phyloP scores from a whole-genome alignment of 92 coral and sea anemone species.

The Nematostella vectensis region DNA sequence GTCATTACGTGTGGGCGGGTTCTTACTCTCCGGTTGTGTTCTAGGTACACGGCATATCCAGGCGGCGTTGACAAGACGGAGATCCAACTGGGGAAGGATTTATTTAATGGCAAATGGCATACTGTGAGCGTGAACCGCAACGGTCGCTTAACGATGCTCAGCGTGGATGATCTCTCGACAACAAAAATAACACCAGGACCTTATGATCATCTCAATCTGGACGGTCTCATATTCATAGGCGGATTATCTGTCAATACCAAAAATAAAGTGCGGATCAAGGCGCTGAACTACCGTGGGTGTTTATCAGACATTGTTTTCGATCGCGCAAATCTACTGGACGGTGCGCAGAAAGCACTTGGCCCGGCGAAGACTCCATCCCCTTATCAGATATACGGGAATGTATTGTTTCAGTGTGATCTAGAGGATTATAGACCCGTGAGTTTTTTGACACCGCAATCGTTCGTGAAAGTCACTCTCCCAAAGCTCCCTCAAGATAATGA shows the following conservation, averaged over 20 bases:
- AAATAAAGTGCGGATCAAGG: conserved; percentile 4
- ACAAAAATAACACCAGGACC: conserved; percentile 23
- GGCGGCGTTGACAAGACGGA: conserved; percentile 45
- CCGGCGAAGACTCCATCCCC: conserved; percentile 6
- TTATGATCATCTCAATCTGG: conserved; percentile 34
- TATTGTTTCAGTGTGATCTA: conserved; percentile 44
- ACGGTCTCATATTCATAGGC: conserved; percentile 53
- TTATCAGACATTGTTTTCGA: conserved; percentile 52
- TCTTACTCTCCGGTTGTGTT: too few relatives aligned
- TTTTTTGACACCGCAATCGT: conserved; percentile 41
- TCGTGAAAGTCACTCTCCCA: conserved; percentile 41
- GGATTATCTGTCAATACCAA: conserved; percentile 34
- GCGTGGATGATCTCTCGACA: conserved; percentile 24
- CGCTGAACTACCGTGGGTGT: conserved; percentile 61
- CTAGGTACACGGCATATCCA: conserved; percentile 45
- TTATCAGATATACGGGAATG: conserved; percentile 23
- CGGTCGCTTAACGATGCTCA: conserved; percentile 23
- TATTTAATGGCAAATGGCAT: conserved; percentile 83
- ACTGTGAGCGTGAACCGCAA: conserved; percentile 40
- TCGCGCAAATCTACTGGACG: conserved; percentile 27
- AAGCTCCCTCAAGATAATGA: conserved; percentile 55
- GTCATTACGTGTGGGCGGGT: too few relatives aligned
- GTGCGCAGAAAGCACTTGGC: conserved; percentile 11
- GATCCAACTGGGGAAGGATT: conserved; percentile 34
- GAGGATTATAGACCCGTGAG: conserved; percentile 55